phyloP scores from a whole-genome alignment of 2,888 invertebrate genomes.

The Polyommatus iphigenia region DNA sequence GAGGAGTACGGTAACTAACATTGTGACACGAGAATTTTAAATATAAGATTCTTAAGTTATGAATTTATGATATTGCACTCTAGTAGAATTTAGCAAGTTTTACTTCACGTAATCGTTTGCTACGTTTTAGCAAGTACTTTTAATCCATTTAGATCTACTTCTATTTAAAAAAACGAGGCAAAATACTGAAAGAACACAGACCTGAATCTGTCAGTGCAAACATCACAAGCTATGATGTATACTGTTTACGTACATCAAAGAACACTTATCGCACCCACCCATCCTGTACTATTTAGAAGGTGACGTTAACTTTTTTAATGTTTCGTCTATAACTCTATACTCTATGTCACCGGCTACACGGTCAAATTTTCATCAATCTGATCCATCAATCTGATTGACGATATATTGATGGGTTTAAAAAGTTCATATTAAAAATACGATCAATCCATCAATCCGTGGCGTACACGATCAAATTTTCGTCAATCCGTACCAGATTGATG shows the following conservation, averaged over 20 bases:
- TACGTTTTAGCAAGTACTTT: not conserved
- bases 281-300: slow-evolving; percentile 6
- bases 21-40: too few relatives aligned
- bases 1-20: too few relatives aligned
- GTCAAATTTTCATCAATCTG: too few relatives aligned
- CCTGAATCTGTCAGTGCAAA: slow-evolving; percentile 3
- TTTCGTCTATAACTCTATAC: not conserved
- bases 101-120: not conserved
- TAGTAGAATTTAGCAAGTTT: too few relatives aligned
- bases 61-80: not conserved
- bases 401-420: too few relatives aligned
- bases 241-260: slow-evolving; percentile 37
- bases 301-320: slow-evolving; percentile 1
- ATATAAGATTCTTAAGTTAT: too few relatives aligned
- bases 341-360: too few relatives aligned
- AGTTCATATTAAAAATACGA: too few relatives aligned
- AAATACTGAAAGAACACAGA: not conserved
- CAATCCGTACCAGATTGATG: too few relatives aligned
- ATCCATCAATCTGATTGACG: too few relatives aligned
- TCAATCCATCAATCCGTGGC: too few relatives aligned
- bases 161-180: not conserved
- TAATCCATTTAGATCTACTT: not conserved
- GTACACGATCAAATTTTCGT: too few relatives aligned
- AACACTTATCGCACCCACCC: not conserved
- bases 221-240: slow-evolving; percentile 26